phyloP scores from a whole-genome alignment of 2,888 invertebrate genomes.

The Drosophila falleni region DNA sequence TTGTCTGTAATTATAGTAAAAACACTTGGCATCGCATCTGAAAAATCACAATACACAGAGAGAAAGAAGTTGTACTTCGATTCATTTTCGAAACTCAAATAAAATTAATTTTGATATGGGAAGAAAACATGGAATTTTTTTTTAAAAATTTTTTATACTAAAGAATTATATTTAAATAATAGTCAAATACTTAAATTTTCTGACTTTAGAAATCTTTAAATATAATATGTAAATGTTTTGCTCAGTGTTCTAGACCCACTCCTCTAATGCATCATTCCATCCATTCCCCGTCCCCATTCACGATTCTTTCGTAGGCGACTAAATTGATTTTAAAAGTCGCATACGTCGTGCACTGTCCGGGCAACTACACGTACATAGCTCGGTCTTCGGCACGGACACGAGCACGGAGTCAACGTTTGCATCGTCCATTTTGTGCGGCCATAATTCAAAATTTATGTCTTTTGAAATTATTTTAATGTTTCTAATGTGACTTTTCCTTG shows the following conservation, averaged over 20 bases:
- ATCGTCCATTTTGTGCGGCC: conserved; percentile 67
- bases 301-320: conserved; percentile 1
- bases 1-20: conserved; percentile 76
- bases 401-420: conserved; percentile 2
- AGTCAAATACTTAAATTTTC: too few species aligned
- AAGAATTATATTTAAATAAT: too few species aligned
- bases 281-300: not conserved
- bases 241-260: not conserved
- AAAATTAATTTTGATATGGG: too few species aligned
- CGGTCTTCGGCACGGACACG: conserved; percentile 8
- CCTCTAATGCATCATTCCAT: not conserved
- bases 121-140: too few species aligned
- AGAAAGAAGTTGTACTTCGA: not conserved
- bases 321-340: conserved; percentile 75
- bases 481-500: conserved; percentile 69
- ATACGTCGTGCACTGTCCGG: conserved; percentile 34
- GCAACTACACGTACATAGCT: not conserved
- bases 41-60: not conserved
- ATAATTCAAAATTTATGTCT: conserved; percentile 80
- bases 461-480: conserved; percentile 80
- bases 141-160: too few species aligned
- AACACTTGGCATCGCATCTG: conserved; percentile 63
- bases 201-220: too few species aligned
- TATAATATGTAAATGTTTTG: too few species aligned
- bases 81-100: too few species aligned